phyloP scores from a whole-genome alignment of 2,113 vertebrate species.

The Malurus alboscapulatus region DNA sequence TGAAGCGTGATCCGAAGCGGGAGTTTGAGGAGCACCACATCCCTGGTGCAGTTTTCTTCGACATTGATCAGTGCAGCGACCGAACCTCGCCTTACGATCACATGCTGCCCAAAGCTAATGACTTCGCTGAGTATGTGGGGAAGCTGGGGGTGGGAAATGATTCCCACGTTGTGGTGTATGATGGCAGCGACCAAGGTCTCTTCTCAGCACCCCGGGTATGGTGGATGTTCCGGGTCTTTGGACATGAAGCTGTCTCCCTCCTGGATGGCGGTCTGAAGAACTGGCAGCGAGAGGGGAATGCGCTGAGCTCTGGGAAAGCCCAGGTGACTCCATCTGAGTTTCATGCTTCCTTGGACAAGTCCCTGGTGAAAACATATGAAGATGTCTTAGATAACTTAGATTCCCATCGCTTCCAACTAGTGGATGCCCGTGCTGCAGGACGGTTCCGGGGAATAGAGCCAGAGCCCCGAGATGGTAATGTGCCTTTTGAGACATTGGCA shows the following conservation, averaged over 20 bases:
- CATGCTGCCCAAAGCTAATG: slow-evolving; percentile 80
- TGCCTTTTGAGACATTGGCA: neutral
- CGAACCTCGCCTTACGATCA: slow-evolving; percentile 82
- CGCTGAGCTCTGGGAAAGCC: slow-evolving; percentile 69
- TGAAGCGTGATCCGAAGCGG: slow-evolving; percentile 74
- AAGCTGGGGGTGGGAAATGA: slow-evolving; percentile 82
- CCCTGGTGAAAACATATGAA: slow-evolving; percentile 84
- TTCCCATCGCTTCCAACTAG: slow-evolving; percentile 77
- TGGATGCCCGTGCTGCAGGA: slow-evolving; percentile 84
- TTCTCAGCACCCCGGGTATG: slow-evolving; percentile 89
- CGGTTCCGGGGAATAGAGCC: slow-evolving; percentile 87
- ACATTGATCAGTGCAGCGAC: slow-evolving; percentile 88
- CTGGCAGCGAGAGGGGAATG: slow-evolving; percentile 81
- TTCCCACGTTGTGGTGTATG: slow-evolving; percentile 92
- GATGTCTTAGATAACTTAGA: slow-evolving; percentile 85
- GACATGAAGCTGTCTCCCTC: slow-evolving; percentile 85
- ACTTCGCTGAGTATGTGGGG: slow-evolving; percentile 83
- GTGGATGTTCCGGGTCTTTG: slow-evolving; percentile 96
- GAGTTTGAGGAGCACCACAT: slow-evolving; percentile 87
- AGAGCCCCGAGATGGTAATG: slow-evolving; percentile 88
- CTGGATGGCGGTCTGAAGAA: slow-evolving; percentile 88
- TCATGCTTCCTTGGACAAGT: slow-evolving; percentile 68
- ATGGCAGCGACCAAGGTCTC: slow-evolving; percentile 86
- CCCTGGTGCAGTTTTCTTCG: slow-evolving; percentile 85
- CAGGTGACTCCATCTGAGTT: slow-evolving; percentile 71